These are phyloP conservation scores for Andrena haemorrhoa DNA, from an alignment of 2,888 invertebrate species.

Conservation along the genomic window DNA sequence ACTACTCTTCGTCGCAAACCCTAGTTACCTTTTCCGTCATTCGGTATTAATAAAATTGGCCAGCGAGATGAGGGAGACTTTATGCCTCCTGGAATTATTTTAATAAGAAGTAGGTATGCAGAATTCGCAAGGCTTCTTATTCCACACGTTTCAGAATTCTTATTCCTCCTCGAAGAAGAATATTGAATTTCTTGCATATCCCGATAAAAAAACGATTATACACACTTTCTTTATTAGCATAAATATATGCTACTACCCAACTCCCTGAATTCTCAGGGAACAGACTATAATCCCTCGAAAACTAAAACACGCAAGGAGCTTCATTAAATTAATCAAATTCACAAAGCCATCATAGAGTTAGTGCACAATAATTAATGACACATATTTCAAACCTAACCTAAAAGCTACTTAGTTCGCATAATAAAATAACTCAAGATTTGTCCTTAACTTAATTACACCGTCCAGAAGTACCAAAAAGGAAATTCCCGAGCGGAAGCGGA, in stretches of 20 bases:
- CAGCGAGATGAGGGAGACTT: background rate
- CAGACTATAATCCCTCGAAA: background rate
- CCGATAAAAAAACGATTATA: too few species aligned
- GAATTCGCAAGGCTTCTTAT: background rate
- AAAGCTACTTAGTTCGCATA: background rate
- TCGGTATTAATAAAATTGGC: constrained; percentile 3
- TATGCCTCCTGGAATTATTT: background rate
- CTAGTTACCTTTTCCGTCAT: constrained; percentile 25
- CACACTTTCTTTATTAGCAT: too few species aligned
- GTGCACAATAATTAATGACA: too few species aligned
- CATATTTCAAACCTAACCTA: too few species aligned
- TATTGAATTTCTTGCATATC: background rate
- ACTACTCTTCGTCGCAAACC: background rate
- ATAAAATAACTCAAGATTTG: background rate
- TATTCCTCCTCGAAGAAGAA: background rate
- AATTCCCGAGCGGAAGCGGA: background rate
- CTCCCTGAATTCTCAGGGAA: background rate
- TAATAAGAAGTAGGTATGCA: background rate
- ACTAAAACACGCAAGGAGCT: background rate
- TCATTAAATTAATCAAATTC: too few species aligned
- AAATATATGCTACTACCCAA: too few species aligned
- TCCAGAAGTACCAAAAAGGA: background rate
- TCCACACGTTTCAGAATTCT: background rate
- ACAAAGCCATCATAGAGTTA: background rate
- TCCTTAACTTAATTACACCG: background rate